Conservation (phyloP, 2,797 vertebrate genomes). For the Dermochelys coriacea region DNA sequence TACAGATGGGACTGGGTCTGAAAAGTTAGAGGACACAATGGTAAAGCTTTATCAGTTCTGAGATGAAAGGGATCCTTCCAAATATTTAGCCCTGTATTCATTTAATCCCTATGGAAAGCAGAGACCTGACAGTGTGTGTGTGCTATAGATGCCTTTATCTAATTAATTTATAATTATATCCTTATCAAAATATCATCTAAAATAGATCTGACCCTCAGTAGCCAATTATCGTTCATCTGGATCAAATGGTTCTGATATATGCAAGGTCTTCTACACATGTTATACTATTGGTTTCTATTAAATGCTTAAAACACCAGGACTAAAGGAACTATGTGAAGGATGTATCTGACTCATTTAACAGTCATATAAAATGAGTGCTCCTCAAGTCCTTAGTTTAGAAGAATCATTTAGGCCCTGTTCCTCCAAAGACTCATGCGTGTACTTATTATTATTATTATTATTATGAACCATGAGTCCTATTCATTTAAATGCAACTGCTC, state of each 20-base stretch:
- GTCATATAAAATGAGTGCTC: background rate
- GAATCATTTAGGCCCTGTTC: background rate
- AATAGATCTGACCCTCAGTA: slow-evolving; percentile 62
- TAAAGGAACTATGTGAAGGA: slow-evolving; percentile 6
- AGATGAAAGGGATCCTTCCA: slow-evolving; percentile 36
- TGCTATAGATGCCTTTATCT: slow-evolving; percentile 56
- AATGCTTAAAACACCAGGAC: slow-evolving; percentile 63
- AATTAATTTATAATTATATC: slow-evolving; percentile 28
- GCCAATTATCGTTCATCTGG: slow-evolving; percentile 53
- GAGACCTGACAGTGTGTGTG: slow-evolving; percentile 37
- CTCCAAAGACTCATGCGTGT: background rate
- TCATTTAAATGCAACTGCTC: background rate
- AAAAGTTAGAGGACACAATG: slow-evolving; percentile 32
- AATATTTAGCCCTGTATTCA: slow-evolving; percentile 11
- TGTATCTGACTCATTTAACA: slow-evolving; percentile 6
- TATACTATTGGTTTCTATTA: slow-evolving; percentile 65
- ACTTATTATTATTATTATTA: background rate
- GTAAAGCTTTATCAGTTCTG: slow-evolving; percentile 28
- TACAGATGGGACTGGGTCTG: background rate
- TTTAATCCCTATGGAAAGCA: slow-evolving; percentile 47
- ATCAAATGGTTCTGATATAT: slow-evolving; percentile 70
- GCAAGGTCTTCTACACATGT: background rate
- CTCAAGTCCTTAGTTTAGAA: background rate
- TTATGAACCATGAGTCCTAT: background rate
- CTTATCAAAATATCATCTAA: background rate